Conservation (phyloP, 2,113 vertebrate species). For the Pelodiscus sinensis region DNA sequence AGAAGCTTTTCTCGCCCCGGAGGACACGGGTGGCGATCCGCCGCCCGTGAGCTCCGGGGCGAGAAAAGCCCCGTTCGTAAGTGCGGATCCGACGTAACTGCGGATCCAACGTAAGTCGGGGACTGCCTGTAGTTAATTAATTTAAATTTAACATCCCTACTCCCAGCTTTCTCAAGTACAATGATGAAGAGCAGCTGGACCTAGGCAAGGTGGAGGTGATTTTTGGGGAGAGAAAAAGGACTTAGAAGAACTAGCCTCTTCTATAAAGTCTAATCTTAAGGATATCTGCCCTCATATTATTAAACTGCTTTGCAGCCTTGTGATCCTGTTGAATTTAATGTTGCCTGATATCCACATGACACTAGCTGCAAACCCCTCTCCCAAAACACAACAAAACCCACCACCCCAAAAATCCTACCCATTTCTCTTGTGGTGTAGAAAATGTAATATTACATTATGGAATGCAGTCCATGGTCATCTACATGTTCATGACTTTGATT, state of each 20-base stretch:
- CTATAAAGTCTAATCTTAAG: not conserved
- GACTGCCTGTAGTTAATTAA: too few species aligned
- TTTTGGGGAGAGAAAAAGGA: conserved; percentile 17
- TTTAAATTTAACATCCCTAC: too few species aligned
- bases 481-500: conserved; percentile 47
- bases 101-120: too few species aligned
- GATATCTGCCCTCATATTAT: conserved; percentile 8
- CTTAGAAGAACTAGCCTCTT: not conserved
- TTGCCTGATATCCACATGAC: conserved; percentile 17
- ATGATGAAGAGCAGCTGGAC: conserved; percentile 14
- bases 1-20: too few species aligned
- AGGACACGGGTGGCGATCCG: too few species aligned
- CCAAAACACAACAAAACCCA: too few species aligned
- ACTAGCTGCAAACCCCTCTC: not conserved
- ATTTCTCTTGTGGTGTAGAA: not conserved
- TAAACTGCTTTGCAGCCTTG: not conserved
- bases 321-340: conserved; percentile 15
- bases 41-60: too few species aligned
- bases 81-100: too few species aligned
- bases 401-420: not conserved
- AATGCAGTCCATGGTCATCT: not conserved
- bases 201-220: conserved; percentile 4
- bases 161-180: conserved; percentile 13
- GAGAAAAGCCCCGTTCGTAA: too few species aligned
- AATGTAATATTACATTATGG: fast-evolving